A percentile compares a stretch with the other conserved stretches of the same genome.
Evolutionary conservation across 2,797 vertebrate genomes (phyloP).

Genomic region (Jordanella pulchra): DNA sequence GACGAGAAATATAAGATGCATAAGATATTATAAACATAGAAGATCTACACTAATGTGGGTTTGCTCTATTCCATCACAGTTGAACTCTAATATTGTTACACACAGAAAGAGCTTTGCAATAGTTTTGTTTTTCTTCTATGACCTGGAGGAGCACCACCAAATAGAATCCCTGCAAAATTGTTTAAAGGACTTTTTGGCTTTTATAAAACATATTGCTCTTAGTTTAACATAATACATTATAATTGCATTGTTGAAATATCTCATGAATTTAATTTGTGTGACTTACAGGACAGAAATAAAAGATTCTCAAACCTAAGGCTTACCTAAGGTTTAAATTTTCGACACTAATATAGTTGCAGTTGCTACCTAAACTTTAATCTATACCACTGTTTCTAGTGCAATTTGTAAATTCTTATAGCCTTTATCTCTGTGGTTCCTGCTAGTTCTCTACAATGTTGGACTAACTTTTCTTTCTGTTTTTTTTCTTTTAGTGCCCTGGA

Average conservation of each 20-base stretch:
- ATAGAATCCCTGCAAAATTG: not conserved
- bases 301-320: not conserved
- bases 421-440: conserved; percentile 7
- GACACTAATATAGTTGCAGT: not conserved
- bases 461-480: conserved; percentile 9
- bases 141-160: not conserved
- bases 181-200: not conserved
- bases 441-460: not conserved
- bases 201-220: not conserved
- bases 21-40: not conserved
- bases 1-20: not conserved
- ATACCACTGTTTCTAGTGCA: not conserved
- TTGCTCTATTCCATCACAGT: not conserved
- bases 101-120: not conserved
- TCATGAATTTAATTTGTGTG: not conserved
- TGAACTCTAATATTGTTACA: not conserved
- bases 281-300: not conserved
- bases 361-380: not conserved
- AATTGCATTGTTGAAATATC: not conserved
- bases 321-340: not conserved
- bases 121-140: not conserved
- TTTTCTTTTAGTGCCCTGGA: conserved; percentile 83
- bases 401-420: not conserved
- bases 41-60: not conserved
- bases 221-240: not conserved